Base-by-base conservation (phyloP, 30 jellyfish, hydroid and myxozoan genomes). In the Aurelia sp. region DNA sequence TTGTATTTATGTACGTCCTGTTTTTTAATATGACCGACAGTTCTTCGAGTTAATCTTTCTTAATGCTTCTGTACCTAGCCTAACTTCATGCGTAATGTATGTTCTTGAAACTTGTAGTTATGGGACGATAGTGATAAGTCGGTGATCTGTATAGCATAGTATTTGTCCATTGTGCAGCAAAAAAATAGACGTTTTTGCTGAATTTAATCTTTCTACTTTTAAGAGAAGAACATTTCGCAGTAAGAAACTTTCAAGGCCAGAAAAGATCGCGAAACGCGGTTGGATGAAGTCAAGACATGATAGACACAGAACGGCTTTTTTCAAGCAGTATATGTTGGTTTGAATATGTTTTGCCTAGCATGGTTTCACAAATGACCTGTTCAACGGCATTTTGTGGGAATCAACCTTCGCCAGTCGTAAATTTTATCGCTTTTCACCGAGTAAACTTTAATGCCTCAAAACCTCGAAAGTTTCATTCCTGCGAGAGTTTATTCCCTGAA, bases 221-320 rank as follows among this genome's bases (percentile, higher is more conserved):
- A 67, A 67, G 51, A 20, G 55, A 15, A 67, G 78, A 8, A 13
- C 24, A 20, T 30, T 67, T 59, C 51, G 78, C 58, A 13, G 78
- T 16, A 21, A 67, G 78, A 67, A 59, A 59, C 35, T 59, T 13
- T 59, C 69, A 21, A 0, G 69, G 69, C 69, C 5, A 12, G 69
- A 59, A 59, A 18, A 59, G 24, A 15, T 12, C 30, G 38, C 69
- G 33, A 59, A 59, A 59, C 30, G 31, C 69, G 6, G 69, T 13
- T 59, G 4, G 69, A 59, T 59, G 33, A 59, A 59, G 16, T 59
- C 69, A 59, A 59, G 67, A 59, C 13, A 15, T 44, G 3, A 6
- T 9, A 44, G 55, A 59, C 33, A 21, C 24, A 59, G 4, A 21
- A n/a, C 30, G 30, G 18, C 67, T 4, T 13, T 59, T 59, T 59